Base-by-base conservation (phyloP, 2,888 invertebrate species). In the Clepsis dumicolana region DNA sequence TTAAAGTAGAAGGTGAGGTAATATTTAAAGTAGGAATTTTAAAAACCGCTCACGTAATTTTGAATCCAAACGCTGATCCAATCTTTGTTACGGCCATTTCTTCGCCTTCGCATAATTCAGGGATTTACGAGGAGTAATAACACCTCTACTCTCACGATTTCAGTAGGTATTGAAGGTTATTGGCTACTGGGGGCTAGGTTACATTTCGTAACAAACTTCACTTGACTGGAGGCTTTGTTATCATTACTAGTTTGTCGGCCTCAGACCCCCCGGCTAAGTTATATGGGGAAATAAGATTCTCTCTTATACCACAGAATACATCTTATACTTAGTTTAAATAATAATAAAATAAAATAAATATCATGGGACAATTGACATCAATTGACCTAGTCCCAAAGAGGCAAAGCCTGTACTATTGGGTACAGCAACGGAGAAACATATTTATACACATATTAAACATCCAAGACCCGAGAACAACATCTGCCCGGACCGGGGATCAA, bases 191-290 rank as follows among this genome's bases (percentile, higher is more conserved):
- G 66, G 62, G 62, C 62, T 62, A 62, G 66, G 56, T 67, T 67
- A 63, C 16, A 60, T 57, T 63, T 67, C 56, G 62, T 57, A 67
- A 63, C 56, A 57, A 67, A 67, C 62, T 62, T 67, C 56, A 67
- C 67, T 67, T 57, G 67, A 38, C 35, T 25, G 3, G 56, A 62
- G 29, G 35, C 32, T 65, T 38, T 54, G 38, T 65, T 61, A 50
- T 56, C 35, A 25, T 48, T 35, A 54, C 5, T 41, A 27, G 18
- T 44, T 24, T 2, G 18, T 10, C n/a, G 29, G 54, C 7, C 14
- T n/a, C 10, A 29, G 54, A n/a, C 54, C 52, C 52, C 16, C 41
- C 1, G 16, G 38, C 52, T 60, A 50, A 16, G 35, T 27, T 50
- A 25, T 59, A n/a, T 50, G n/a, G 32, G 27, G 35, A 50, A 35